Conservation (phyloP, 1,140 invertebrate genomes). For the Atopsyche davidsoni region DNA sequence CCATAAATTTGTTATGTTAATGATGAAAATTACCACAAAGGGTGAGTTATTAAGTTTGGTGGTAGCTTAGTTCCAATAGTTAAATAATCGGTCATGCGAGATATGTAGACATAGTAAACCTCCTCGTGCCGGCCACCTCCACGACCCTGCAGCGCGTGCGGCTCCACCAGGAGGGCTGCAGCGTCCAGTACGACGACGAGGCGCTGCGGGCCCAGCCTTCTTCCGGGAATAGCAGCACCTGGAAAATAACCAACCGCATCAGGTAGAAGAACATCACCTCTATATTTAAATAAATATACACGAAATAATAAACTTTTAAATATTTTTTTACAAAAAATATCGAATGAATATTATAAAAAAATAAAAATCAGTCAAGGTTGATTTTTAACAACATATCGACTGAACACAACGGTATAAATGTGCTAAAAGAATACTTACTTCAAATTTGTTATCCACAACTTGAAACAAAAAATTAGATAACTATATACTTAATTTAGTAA, state of each 20-base stretch:
- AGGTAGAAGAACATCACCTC: too few species aligned
- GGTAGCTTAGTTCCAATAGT: too few species aligned
- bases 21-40: too few species aligned
- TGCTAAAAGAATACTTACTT: too few species aligned
- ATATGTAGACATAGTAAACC: too few species aligned
- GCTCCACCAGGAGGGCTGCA: slow-evolving; percentile 81
- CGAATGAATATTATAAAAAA: neutral
- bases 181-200: slow-evolving; percentile 78
- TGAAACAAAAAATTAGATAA: too few species aligned
- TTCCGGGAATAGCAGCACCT: slow-evolving; percentile 79
- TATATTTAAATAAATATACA: too few species aligned
- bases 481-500: too few species aligned
- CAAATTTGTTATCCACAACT: too few species aligned
- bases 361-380: neutral
- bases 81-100: too few species aligned
- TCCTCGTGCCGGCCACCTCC: slow-evolving; percentile 73
- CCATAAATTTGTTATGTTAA: too few species aligned
- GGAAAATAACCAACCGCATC: slow-evolving; percentile 32
- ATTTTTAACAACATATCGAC: neutral
- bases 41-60: too few species aligned
- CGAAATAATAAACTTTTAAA: neutral
- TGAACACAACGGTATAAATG: neutral
- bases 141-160: slow-evolving; percentile 74
- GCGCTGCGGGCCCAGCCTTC: slow-evolving; percentile 81
- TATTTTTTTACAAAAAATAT: neutral